Conservation (phyloP, 1,140 invertebrate genomes). For the Euschistus heros region DNA sequence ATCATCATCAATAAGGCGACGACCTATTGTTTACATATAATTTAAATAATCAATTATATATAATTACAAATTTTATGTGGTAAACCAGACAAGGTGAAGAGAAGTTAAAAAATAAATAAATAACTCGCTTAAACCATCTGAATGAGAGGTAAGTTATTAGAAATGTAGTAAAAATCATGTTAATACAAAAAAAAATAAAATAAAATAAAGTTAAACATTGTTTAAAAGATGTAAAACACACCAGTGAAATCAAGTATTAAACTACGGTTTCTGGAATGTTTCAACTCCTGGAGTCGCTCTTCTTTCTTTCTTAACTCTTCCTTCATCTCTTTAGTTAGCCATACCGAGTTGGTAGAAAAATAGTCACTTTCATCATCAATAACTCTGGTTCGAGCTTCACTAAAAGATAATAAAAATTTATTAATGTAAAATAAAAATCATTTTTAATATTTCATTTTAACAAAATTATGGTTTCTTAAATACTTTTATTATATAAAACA, state of each 20-base stretch:
- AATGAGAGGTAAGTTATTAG: no score
- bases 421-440: background rate
- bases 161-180: background rate
- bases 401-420: constrained; percentile 33
- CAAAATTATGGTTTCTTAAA: background rate
- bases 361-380: constrained; percentile 95
- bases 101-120: no score
- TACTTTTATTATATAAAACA: no score
- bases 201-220: background rate
- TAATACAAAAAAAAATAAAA: background rate
- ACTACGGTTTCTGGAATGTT: constrained; percentile 60
- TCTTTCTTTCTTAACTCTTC: constrained; percentile 57
- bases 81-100: no score
- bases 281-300: constrained; percentile 52
- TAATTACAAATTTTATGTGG: background rate
- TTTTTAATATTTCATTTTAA: background rate
- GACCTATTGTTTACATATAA: constrained; percentile 3
- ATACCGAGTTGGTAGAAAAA: constrained; percentile 69
- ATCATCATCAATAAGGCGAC: constrained; percentile 5
- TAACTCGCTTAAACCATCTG: no score
- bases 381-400: constrained; percentile 73
- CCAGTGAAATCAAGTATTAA: constrained; percentile 78
- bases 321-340: constrained; percentile 62
- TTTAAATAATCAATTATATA: constrained; percentile 1
- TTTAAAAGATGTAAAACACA: constrained; percentile 19